phyloP scores from a whole-genome alignment of 2,888 invertebrate genomes.

The Callimorpha dominula region DNA sequence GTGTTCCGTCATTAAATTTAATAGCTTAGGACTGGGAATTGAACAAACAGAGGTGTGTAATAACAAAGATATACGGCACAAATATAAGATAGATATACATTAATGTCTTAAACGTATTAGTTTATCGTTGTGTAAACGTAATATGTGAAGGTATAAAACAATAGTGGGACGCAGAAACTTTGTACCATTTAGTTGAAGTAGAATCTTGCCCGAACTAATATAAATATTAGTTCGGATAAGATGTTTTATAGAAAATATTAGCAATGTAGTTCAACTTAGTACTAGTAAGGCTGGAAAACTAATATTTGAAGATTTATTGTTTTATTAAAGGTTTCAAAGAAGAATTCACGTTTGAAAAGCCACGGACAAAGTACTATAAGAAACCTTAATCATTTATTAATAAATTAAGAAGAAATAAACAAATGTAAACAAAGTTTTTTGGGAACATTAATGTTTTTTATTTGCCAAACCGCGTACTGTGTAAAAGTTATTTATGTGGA shows the following conservation, averaged over 20 bases:
- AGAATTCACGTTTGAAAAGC: neutral
- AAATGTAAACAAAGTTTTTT: neutral
- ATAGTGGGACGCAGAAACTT: neutral
- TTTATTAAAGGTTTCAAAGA: neutral
- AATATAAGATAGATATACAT: conserved; percentile 9
- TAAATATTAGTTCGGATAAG: conserved; percentile 37
- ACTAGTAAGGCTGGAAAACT: neutral
- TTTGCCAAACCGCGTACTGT: conserved; percentile 3
- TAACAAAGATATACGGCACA: conserved; percentile 28
- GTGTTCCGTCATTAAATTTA: conserved; percentile 56
- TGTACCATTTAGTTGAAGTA: conserved; percentile 4
- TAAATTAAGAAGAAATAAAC: conserved; percentile 3
- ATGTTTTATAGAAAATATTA: conserved; percentile 67
- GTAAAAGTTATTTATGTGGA: neutral
- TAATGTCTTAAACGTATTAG: neutral
- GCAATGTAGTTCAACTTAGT: conserved; percentile 47
- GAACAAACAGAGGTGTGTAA: conserved; percentile 39
- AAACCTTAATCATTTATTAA: neutral
- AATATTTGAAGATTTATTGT: neutral
- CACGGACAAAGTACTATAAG: neutral
- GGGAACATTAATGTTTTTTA: conserved; percentile 8
- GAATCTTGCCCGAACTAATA: neutral
- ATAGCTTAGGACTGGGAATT: conserved; percentile 47
- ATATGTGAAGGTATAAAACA: conserved; percentile 10
- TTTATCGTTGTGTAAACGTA: conserved; percentile 8